Conservation (phyloP, 2,888 invertebrate species). For the Cheilosia vernalis region DNA sequence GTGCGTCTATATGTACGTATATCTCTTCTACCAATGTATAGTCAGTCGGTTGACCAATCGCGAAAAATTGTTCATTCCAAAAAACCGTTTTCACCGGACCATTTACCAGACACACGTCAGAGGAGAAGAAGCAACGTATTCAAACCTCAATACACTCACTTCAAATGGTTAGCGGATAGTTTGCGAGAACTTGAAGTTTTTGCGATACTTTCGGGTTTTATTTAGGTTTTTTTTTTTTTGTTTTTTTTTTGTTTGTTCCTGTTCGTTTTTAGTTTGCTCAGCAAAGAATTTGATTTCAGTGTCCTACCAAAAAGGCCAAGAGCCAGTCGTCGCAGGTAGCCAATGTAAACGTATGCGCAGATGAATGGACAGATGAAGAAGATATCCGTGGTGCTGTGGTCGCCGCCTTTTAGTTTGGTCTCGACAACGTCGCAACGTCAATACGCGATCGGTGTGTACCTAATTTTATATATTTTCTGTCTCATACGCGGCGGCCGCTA, state of each 20-base stretch:
- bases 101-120: constrained; percentile 37
- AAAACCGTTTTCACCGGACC: constrained; percentile 58
- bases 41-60: constrained; percentile 42
- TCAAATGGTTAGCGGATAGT: constrained; percentile 51
- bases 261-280: constrained; percentile 38
- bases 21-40: neutral
- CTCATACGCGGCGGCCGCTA: constrained; percentile 65
- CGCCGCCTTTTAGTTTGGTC: constrained; percentile 70
- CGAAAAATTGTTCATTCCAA: constrained; percentile 49
- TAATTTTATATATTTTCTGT: constrained; percentile 74
- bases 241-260: neutral
- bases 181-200: constrained; percentile 51
- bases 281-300: constrained; percentile 48
- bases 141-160: constrained; percentile 48
- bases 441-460: constrained; percentile 68
- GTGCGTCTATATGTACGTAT: constrained; percentile 21
- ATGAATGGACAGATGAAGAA: constrained; percentile 52
- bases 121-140: constrained; percentile 16
- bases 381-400: constrained; percentile 66
- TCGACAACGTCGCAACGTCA: constrained; percentile 67
- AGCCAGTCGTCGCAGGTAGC: constrained; percentile 9
- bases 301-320: constrained; percentile 37
- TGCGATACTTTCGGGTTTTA: constrained; percentile 5
- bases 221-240: neutral
- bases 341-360: constrained; percentile 23